A percentile compares a stretch with the other conserved stretches of the same genome.
Evolutionary conservation across 2,888 invertebrate genomes (phyloP).

Genomic region (Lacanobia wlatinum): DNA sequence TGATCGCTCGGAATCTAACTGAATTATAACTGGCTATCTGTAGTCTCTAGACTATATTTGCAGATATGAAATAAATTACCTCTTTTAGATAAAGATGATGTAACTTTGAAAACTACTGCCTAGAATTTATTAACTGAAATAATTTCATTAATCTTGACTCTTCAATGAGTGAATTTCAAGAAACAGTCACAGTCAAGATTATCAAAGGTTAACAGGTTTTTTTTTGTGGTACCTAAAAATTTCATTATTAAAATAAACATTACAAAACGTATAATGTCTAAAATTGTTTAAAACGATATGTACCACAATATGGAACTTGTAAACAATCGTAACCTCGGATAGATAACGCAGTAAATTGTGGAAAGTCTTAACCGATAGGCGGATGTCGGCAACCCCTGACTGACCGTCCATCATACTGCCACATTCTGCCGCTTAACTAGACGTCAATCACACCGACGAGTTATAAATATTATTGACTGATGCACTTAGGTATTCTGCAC

Average conservation of each 20-base stretch:
- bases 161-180: conserved; percentile 10
- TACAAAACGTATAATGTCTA: conserved; percentile 14
- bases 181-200: conserved; percentile 9
- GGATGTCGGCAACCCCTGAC: conserved; percentile 65
- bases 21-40: conserved; percentile 2
- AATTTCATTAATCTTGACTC: conserved; percentile 6
- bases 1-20: conserved; percentile 27
- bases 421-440: conserved; percentile 55
- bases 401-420: conserved; percentile 59
- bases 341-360: conserved; percentile 61
- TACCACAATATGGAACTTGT: conserved; percentile 42
- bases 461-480: conserved; percentile 56
- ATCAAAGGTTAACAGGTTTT: conserved; percentile 23
- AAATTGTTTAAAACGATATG: conserved; percentile 26
- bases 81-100: neutral
- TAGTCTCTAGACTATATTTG: conserved; percentile 2
- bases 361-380: conserved; percentile 64
- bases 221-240: conserved; percentile 10
- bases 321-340: conserved; percentile 51
- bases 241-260: neutral
- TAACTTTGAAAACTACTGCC: neutral
- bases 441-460: conserved; percentile 57
- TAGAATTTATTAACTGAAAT: neutral
- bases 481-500: conserved; percentile 35
- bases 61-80: neutral